These are phyloP conservation scores for Malaclemys terrapin DNA, from an alignment of 2,113 vertebrate genomes.

Conservation along the genomic window DNA sequence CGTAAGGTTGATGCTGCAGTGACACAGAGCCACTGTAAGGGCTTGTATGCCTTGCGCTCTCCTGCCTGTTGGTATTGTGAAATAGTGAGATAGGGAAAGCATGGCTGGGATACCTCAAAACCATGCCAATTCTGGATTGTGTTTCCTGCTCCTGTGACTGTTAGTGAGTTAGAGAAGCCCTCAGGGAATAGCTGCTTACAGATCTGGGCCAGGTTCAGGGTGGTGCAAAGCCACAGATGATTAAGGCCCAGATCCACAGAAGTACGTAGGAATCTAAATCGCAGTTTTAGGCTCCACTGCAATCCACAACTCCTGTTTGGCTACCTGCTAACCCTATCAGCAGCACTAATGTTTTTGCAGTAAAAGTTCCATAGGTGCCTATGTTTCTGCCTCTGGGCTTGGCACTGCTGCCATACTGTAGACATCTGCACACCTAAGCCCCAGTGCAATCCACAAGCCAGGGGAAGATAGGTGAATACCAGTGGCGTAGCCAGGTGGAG, in stretches of 20 bases:
- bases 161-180: background rate
- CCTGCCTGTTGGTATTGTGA: background rate
- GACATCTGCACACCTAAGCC: background rate
- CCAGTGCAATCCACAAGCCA: background rate
- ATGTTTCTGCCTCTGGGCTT: background rate
- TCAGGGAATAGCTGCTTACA: background rate
- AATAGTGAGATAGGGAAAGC: background rate
- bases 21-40: background rate
- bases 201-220: background rate
- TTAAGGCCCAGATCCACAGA: background rate
- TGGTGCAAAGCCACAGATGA: background rate
- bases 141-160: background rate
- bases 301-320: background rate
- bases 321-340: background rate
- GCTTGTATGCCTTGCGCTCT: background rate
- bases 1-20: background rate
- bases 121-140: background rate
- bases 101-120: background rate
- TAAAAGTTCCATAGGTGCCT: background rate
- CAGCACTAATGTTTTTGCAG: background rate
- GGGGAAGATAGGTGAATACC: background rate
- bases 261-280: background rate
- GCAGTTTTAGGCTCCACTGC: background rate
- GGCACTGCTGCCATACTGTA: background rate
- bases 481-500: too few relatives aligned